Base-by-base conservation (phyloP, 2,888 invertebrate genomes). In the Clitarchus hookeri region DNA sequence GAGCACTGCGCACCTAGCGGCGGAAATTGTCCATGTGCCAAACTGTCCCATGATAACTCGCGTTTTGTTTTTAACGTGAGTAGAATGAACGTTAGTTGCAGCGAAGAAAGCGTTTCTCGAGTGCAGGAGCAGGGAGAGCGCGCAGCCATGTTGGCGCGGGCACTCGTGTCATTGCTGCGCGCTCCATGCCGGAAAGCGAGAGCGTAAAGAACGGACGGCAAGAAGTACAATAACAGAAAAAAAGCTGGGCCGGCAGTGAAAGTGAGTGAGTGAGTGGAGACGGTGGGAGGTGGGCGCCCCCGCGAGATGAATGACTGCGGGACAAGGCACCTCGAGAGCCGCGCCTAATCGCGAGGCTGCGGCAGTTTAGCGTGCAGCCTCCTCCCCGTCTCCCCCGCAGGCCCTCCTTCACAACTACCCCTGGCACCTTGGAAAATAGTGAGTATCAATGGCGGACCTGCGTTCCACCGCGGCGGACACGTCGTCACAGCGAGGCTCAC, bases 311-410 rank as follows among this genome's bases (percentile, higher is more conserved):
- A 65, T 19, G 65, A 65, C 65, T 65, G 23, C 65, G n/a, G 65
- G 65, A 65, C 65, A 65, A 65, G 65, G 65, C 65, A 65, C 65
- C n/a, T n/a, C 65, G n/a, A 65, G 65, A 23, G 65, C 65, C 65
- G 65, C 16, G 65, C n/a, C 65, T 65, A 65, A 65, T 65, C 65
- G 11, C 13, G 65, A 65, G 65, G 65, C 65, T 65, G 65, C 65
- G 65, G 65, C 65, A 23, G 65, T 65, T 65, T 65, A 65, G 65
- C 65, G 23, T 8, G 23, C 8, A 9, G 19, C 23, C 11, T 3
- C 8, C 8, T 23, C 65, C 8, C 65, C 65, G 0, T 19, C 65
- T 19, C 65, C 16, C 23, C 65, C 0, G 1, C 16, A 13, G 12
- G 4, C 65, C 19, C 53, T 23, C n/a, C 65, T 9, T 65, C 65